Evolutionary conservation across 1,140 invertebrate genomes (phyloP), one percentile per base, ranked within the genome.

Genomic region (Lanistes nyassanus): DNA sequence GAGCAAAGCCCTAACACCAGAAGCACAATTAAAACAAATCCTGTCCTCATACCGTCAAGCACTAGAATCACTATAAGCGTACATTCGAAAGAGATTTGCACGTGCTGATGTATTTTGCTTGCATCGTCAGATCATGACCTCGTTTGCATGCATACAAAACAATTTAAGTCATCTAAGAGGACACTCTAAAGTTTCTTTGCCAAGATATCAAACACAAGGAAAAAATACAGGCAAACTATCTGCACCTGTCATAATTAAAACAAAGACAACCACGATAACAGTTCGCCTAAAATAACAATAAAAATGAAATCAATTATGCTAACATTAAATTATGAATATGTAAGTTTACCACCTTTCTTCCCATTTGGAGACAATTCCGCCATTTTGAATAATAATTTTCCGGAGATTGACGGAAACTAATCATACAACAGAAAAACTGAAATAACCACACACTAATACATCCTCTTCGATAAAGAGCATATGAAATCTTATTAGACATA

Each of bases 311-410:
- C 70, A 72, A 72, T 72, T 72, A 72, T 72, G 70, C 70, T 72
- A 72, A 72, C 70, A 72, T 72, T 72, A 72, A 72, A 72, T 72
- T 72, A 72, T 72, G 70, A 72, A 72, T 72, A 72, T 72, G 70
- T 72, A 72, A 72, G 70, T 72, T 56, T 37, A 72, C 70, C 70
- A 72, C 70, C 70, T 72, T 55, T 19, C 31, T 72, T 72, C 70
- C 60, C 70, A 72, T 72, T 72, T 72, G 70, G 70, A 60, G 42
- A 47, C 42, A 72, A n/a, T 55, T 72, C 70, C 23, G 70, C 70
- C 70, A 72, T 72, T 72, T 72, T 72, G 70, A 72, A 72, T 72
- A 72, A 60, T 72, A 72, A 72, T 72, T 72, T 42, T 72, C 70
- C 70, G 70, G 70, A 72, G 56, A 37, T 39, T 72, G 70, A 23